These are phyloP conservation scores for Xanthia togata DNA, from an alignment of 2,888 invertebrate genomes.

Conservation along the genomic window DNA sequence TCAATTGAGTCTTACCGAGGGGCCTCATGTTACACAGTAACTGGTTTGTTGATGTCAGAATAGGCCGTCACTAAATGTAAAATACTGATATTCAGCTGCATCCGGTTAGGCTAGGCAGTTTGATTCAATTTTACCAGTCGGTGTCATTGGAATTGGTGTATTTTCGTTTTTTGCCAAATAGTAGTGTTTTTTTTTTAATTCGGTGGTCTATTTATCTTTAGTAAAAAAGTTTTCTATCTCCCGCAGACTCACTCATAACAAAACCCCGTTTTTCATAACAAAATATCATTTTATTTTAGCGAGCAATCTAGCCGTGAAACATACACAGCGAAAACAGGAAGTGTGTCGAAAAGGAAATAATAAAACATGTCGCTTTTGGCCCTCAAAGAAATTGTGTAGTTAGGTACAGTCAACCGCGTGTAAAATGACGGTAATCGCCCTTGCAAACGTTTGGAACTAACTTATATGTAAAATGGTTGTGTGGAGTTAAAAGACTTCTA, in stretches of 20 bases:
- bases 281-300: conserved; percentile 33
- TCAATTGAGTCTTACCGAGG: too few relatives aligned
- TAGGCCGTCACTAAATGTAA: too few relatives aligned
- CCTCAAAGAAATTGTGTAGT: conserved; percentile 45
- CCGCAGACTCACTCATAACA: conserved; percentile 13
- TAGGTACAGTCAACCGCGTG: conserved; percentile 18
- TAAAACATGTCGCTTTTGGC: conserved; percentile 65
- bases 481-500: neutral
- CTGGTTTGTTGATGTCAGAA: too few relatives aligned
- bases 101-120: too few relatives aligned
- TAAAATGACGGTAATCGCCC: conserved; percentile 14
- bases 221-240: neutral
- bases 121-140: too few relatives aligned
- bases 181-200: too few relatives aligned
- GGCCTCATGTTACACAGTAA: too few relatives aligned
- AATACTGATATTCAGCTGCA: too few relatives aligned
- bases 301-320: conserved; percentile 51
- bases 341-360: conserved; percentile 68
- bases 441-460: conserved; percentile 1
- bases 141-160: too few relatives aligned
- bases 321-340: conserved; percentile 53
- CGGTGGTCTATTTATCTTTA: too few relatives aligned
- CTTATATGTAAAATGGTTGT: conserved; percentile 1
- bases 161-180: too few relatives aligned
- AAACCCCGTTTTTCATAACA: conserved; percentile 17